A percentile compares a stretch with the other conserved stretches of the same genome.
Evolutionary conservation across 2,797 vertebrate species (phyloP).

Genomic region (Eurystomus glaucurus): DNA sequence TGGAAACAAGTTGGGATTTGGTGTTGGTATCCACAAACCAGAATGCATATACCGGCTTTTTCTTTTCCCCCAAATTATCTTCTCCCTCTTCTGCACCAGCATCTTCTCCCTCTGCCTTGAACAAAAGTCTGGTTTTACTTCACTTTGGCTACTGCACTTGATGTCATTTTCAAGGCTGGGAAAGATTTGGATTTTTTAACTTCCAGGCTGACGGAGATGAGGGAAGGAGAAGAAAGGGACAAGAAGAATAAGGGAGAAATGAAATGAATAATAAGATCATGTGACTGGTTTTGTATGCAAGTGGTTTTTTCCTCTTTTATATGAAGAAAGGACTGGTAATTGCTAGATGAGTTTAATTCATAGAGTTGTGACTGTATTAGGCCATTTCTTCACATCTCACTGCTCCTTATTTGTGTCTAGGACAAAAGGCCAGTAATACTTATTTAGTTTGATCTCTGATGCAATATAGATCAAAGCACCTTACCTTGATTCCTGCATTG

Average conservation of each 20-base stretch:
- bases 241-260: background rate
- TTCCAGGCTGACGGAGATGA: background rate
- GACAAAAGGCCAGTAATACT: slow-evolving; percentile 35
- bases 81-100: background rate
- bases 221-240: background rate
- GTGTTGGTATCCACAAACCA: background rate
- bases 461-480: background rate
- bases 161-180: background rate
- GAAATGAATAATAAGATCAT: background rate
- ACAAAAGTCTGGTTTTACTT: background rate
- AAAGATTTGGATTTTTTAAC: background rate
- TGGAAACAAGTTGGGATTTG: background rate
- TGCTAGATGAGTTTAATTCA: background rate
- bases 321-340: background rate
- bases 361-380: background rate
- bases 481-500: background rate
- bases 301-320: background rate
- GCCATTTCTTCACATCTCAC: background rate
- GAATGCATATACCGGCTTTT: background rate
- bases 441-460: background rate
- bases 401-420: background rate
- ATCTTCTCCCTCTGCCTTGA: background rate
- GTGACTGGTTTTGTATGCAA: background rate
- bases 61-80: rapidly evolving
- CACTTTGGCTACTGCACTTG: background rate